Base-by-base conservation (phyloP, 2,888 invertebrate genomes). In the Drosophila seclusa region DNA sequence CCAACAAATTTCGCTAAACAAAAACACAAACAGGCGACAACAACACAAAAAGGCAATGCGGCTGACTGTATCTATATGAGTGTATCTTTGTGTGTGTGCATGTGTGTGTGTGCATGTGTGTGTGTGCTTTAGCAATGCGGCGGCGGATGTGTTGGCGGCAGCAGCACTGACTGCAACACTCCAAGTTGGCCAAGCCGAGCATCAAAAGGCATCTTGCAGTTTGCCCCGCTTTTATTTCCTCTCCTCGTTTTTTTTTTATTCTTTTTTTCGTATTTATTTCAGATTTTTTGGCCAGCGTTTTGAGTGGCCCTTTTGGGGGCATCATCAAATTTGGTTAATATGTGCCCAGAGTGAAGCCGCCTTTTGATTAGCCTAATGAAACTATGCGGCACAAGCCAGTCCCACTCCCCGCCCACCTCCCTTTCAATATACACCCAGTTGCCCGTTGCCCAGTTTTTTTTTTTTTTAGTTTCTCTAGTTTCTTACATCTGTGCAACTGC, bases 1-100 rank as follows among this genome's bases (percentile, higher is more conserved):
- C 89, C 88, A 89, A 90, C 79, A 83, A 87, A 72, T 87, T 90
- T 90, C 62, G 74, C 90, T 88, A 90, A 87, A 88, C 90, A 90
- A 90, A 90, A 88, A 85, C 75, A 86, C 66, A 61, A 68, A 68
- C 68, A 24, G 67, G 48, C 79, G 68, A 72, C 70, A 80, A 79
- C 74, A 82, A 84, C 82, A 82, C 76, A 83, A 86, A 72, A 73
- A 78, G 58, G 68, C 81, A 78, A 67, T 77, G 77, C 81, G 73
- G 78, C 81, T 78, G 63, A 49, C 36, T 80, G 61, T 80, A 52
- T 53, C 49, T 67, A 60, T 27, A 52, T 31, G 24, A 52, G 38
- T 27, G 36, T 55, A n/a, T 57, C 34, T 65, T 8, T 38, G 24
- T 57, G 29, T 63, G 31, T 67, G 45, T 58, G 40, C 32, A 38